Conservation (phyloP, 1,140 invertebrate genomes). For the Subanguina moxae region DNA sequence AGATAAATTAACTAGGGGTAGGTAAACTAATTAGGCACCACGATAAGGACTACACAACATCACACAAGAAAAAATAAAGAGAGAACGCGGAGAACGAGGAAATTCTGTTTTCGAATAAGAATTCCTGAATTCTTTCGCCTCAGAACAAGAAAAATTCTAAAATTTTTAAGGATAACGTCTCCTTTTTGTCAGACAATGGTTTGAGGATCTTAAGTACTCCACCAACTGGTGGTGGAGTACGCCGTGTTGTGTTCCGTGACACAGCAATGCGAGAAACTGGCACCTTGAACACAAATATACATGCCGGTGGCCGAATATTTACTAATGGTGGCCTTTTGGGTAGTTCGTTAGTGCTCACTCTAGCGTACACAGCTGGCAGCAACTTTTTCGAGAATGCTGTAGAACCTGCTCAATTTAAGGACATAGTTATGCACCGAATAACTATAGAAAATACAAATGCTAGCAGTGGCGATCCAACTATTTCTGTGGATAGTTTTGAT, state of each 20-base stretch:
- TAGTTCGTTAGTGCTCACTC: background rate
- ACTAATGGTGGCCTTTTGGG: background rate
- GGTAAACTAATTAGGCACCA: no score
- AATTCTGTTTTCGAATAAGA: no score
- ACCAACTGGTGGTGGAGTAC: constrained; percentile 6
- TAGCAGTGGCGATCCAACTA: background rate
- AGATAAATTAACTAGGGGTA: no score
- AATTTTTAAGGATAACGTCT: constrained; percentile 5
- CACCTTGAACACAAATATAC: background rate
- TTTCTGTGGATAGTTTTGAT: background rate
- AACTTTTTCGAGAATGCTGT: background rate
- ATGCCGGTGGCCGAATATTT: background rate
- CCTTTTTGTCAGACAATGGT: constrained; percentile 14
- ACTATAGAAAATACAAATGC: constrained; percentile 10
- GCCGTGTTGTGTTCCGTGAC: constrained; percentile 1
- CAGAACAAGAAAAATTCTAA: background rate
- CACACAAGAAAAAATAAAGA: no score
- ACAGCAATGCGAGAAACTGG: constrained; percentile 12
- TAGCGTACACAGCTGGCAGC: background rate
- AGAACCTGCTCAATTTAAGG: constrained; percentile 2
- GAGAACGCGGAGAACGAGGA: no score
- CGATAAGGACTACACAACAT: no score
- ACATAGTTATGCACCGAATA: background rate
- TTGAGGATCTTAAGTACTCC: background rate
- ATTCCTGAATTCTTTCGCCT: no score